Percentiles rank a stretch among this genome's conserved stretches.
Evolutionary conservation across 1,140 invertebrate species (phyloP).

Genomic region (Mamestra configurata): DNA sequence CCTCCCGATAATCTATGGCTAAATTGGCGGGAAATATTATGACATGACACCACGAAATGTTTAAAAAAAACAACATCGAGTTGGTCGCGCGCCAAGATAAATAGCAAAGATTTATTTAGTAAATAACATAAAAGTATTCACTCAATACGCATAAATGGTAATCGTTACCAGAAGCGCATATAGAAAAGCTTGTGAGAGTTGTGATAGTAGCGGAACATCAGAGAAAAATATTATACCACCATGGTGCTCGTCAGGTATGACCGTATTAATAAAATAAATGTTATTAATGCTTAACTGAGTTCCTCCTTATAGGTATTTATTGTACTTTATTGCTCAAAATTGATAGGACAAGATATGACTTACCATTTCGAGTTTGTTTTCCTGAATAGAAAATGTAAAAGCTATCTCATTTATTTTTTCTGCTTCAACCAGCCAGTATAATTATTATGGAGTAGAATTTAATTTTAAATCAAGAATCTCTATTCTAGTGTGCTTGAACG

Average conservation of each 20-base stretch:
- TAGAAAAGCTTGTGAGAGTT: slow-evolving; percentile 62
- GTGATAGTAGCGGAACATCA: slow-evolving; percentile 63
- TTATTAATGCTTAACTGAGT: too few relatives aligned
- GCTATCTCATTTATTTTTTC: too few relatives aligned
- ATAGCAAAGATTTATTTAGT: not conserved
- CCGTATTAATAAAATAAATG: not conserved
- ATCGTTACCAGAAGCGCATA: slow-evolving; percentile 65
- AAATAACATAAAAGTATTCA: not conserved
- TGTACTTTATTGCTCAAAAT: too few relatives aligned
- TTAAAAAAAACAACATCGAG: slow-evolving; percentile 16
- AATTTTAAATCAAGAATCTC: too few relatives aligned
- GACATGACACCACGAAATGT: not conserved
- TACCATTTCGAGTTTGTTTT: too few relatives aligned
- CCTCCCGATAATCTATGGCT: not conserved
- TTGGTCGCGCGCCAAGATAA: slow-evolving; percentile 34
- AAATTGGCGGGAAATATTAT: slow-evolving; percentile 26
- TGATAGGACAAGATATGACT: too few relatives aligned
- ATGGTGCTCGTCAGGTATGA: slow-evolving; percentile 78
- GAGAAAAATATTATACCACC: slow-evolving; percentile 71
- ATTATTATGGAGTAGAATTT: too few relatives aligned
- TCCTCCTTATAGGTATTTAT: too few relatives aligned
- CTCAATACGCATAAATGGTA: slow-evolving; percentile 59
- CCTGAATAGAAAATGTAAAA: too few relatives aligned
- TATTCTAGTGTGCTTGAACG: not conserved
- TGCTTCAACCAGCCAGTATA: too few relatives aligned